Percentiles rank a stretch among this genome's conserved stretches.
These are phyloP conservation scores for Drosophila quasianomalipes DNA, from an alignment of 2,888 invertebrate genomes.

Conservation along the genomic window DNA sequence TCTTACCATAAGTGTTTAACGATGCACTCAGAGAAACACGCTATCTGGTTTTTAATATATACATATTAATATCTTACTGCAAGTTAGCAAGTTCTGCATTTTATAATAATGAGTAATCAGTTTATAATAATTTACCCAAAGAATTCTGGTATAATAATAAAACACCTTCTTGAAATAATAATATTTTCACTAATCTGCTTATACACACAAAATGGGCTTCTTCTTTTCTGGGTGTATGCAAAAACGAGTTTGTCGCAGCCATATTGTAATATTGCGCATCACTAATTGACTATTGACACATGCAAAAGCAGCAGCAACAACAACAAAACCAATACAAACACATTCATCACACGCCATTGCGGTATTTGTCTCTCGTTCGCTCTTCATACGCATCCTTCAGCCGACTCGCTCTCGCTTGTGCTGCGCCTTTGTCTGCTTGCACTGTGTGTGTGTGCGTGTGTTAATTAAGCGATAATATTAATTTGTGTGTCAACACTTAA, in stretches of 20 bases:
- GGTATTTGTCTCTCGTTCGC: constrained; percentile 25
- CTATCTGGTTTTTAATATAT: background rate
- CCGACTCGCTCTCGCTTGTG: constrained; percentile 5
- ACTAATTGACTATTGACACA: constrained; percentile 31
- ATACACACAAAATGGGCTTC: background rate
- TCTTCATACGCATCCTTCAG: constrained; percentile 1
- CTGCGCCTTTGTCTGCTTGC: constrained; percentile 43
- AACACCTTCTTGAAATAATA: background rate
- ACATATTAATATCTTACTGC: background rate
- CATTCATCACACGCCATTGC: constrained; percentile 37
- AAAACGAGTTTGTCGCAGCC: constrained; percentile 17
- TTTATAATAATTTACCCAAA: background rate
- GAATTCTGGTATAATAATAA: background rate
- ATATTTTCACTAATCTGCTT: background rate
- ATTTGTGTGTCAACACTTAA: constrained; percentile 85
- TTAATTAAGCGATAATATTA: constrained; percentile 86
- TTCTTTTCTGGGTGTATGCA: background rate
- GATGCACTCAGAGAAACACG: background rate
- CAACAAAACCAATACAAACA: constrained; percentile 17
- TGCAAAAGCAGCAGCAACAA: background rate
- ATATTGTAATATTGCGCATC: constrained; percentile 29
- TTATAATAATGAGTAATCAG: background rate
- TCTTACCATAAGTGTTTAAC: constrained; percentile 1
- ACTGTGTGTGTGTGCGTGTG: constrained; percentile 36
- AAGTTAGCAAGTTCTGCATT: background rate